These are phyloP conservation scores for Otolemur crassicaudatus DNA, from an alignment of 2,797 vertebrate genomes.

Conservation along the genomic window DNA sequence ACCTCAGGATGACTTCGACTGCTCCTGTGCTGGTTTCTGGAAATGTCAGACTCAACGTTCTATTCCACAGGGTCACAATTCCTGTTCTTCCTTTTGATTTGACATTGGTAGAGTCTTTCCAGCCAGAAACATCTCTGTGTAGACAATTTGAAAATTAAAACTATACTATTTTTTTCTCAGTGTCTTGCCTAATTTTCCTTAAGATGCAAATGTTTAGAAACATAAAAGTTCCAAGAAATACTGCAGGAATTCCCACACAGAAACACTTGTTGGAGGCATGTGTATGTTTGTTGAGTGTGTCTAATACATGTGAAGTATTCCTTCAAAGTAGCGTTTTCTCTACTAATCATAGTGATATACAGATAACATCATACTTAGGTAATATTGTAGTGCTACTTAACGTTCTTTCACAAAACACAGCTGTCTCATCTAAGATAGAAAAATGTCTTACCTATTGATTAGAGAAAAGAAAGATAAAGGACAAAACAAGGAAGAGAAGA, in stretches of 20 bases:
- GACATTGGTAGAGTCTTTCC: not conserved
- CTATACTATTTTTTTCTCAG: not conserved
- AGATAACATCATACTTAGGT: not conserved
- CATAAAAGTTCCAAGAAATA: not conserved
- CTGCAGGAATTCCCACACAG: not conserved
- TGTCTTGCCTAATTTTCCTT: not conserved
- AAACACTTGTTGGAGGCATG: not conserved
- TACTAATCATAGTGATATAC: not conserved
- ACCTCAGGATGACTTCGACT: not conserved
- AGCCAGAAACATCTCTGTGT: not conserved
- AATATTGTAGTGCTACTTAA: not conserved
- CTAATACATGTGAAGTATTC: not conserved
- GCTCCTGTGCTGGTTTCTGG: not conserved
- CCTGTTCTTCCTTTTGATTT: not conserved
- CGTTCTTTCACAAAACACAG: not conserved
- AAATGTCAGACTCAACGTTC: not conserved
- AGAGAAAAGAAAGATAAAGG: not conserved
- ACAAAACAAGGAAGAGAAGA: not conserved
- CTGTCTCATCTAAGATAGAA: not conserved
- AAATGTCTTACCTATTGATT: not conserved
- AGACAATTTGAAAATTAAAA: not conserved
- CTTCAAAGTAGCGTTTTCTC: not conserved
- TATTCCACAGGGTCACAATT: not conserved
- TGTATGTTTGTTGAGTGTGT: not conserved
- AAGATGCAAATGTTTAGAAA: not conserved